A percentile compares a stretch with the other conserved stretches of the same genome.
Evolutionary conservation across 2,888 invertebrate species (phyloP).

Genomic region (Pristionchus mayeri): DNA sequence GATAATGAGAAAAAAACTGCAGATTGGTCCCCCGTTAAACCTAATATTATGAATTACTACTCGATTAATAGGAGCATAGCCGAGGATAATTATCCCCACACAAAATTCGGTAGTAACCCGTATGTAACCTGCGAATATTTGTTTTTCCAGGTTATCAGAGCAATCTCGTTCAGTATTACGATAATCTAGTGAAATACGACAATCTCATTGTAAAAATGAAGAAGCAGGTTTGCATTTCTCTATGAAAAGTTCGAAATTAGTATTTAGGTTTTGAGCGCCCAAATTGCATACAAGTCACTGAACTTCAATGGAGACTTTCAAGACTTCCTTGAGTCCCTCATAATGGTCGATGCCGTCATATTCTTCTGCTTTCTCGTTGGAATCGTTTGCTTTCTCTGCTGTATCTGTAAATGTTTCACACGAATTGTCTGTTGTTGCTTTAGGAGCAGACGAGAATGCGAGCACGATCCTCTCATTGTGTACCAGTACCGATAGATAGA

Average conservation of each 20-base stretch:
- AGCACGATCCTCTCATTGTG: not conserved
- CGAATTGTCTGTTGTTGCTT: not conserved
- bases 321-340: not conserved
- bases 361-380: not conserved
- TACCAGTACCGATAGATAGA: not conserved
- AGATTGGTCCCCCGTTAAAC: not conserved
- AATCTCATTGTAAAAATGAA: too few species aligned
- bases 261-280: not conserved
- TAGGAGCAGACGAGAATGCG: not conserved
- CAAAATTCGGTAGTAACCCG: not conserved
- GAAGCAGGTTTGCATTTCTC: too few species aligned
- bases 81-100: not conserved
- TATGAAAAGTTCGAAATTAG: not conserved
- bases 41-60: slow-evolving; percentile 11
- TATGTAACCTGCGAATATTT: not conserved
- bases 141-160: not conserved
- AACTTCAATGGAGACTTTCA: too few species aligned
- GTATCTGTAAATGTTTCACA: not conserved
- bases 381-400: not conserved
- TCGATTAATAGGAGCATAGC: not conserved
- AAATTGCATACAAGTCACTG: not conserved
- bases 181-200: not conserved
- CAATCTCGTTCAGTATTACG: not conserved
- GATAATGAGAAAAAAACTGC: not conserved
- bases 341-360: not conserved